Percentiles rank a stretch among this genome's conserved stretches.
Evolutionary conservation across 2,113 vertebrate genomes (phyloP).

Genomic region (Dolichotis patagonum): DNA sequence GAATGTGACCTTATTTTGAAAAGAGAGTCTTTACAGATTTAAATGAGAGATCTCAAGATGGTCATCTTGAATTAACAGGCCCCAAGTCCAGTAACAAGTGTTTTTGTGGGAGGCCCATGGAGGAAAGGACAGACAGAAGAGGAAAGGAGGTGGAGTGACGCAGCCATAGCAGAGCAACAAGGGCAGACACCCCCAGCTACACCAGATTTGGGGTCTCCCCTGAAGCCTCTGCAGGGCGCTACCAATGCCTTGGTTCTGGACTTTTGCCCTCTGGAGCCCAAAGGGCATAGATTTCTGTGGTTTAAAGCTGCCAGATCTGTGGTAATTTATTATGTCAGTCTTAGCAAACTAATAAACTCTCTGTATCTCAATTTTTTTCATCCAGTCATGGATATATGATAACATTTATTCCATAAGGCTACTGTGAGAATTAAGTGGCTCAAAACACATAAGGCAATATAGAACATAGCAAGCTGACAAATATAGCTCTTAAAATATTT

Average conservation of each 20-base stretch:
- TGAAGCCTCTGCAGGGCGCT: background rate
- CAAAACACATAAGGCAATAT: background rate
- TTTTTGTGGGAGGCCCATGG: background rate
- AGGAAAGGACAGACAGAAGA: background rate
- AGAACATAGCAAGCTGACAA: background rate
- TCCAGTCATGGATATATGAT: background rate
- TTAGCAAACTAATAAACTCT: background rate
- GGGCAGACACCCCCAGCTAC: background rate
- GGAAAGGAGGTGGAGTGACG: background rate
- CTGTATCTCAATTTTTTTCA: background rate
- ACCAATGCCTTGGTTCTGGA: background rate
- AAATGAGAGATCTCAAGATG: background rate
- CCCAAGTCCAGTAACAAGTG: background rate
- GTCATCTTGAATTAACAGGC: background rate
- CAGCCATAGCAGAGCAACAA: background rate
- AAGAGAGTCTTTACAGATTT: background rate
- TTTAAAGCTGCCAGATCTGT: background rate
- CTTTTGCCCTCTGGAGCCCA: background rate
- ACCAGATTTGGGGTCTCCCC: background rate
- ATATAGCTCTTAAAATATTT: background rate
- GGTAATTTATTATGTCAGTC: background rate
- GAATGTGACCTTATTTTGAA: background rate
- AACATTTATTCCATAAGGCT: background rate
- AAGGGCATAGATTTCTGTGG: background rate
- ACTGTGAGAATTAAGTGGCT: background rate